These are phyloP conservation scores for Gallinago nigripennis DNA, from an alignment of 2,797 vertebrate genomes.

Conservation along the genomic window DNA sequence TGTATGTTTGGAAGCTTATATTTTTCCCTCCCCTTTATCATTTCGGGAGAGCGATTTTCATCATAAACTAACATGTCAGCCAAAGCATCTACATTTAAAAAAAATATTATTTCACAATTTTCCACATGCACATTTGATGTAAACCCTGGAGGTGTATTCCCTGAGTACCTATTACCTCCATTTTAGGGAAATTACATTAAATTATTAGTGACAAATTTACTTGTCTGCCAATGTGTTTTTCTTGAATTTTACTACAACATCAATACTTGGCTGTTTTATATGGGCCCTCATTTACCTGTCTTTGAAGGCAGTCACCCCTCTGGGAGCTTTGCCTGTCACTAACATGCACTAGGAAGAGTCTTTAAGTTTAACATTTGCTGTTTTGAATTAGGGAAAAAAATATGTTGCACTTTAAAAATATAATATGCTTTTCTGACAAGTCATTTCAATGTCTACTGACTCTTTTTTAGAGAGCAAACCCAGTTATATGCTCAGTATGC, in stretches of 20 bases:
- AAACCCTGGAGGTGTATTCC: constrained; percentile 84
- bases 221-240: constrained; percentile 86
- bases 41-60: constrained; percentile 75
- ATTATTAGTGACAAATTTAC: constrained; percentile 88
- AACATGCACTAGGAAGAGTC: constrained; percentile 72
- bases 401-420: constrained; percentile 68
- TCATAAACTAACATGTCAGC: constrained; percentile 81
- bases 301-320: constrained; percentile 81
- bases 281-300: constrained; percentile 81
- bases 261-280: constrained; percentile 84
- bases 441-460: constrained; percentile 11
- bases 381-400: constrained; percentile 74
- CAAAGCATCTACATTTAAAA: constrained; percentile 77
- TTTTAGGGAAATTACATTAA: constrained; percentile 87
- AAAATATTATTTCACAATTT: constrained; percentile 77
- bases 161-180: constrained; percentile 82
- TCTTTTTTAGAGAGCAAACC: not conserved
- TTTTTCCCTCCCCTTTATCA: constrained; percentile 61
- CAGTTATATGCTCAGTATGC: not conserved
- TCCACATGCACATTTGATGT: constrained; percentile 79
- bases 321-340: constrained; percentile 79
- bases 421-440: constrained; percentile 38
- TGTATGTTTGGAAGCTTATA: not conserved
- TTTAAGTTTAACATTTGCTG: constrained; percentile 76
- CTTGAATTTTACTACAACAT: constrained; percentile 85